Evolutionary conservation across 2,797 vertebrate genomes (phyloP).

Genomic region (Crax fasciolata): DNA sequence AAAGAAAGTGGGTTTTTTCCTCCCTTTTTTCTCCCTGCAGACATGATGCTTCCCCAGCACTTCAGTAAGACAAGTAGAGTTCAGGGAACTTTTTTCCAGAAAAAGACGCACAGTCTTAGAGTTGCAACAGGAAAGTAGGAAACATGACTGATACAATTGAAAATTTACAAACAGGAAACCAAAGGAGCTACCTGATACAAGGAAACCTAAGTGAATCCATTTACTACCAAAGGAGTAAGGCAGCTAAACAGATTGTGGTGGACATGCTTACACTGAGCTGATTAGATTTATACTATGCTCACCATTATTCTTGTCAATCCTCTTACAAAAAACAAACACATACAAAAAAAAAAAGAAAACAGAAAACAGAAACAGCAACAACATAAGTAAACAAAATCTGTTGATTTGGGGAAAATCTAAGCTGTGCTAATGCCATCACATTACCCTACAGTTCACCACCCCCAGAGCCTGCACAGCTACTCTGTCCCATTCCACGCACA

Average conservation of each 20-base stretch:
- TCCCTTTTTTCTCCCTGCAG: neutral
- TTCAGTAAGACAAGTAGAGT: neutral
- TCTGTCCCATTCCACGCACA: neutral
- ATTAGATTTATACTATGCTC: neutral
- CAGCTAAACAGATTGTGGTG: neutral
- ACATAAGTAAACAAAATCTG: neutral
- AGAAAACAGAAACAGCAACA: neutral
- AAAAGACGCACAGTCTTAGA: neutral
- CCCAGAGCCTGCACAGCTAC: neutral
- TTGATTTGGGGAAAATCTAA: neutral
- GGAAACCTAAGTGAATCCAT: neutral
- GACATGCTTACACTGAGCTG: neutral
- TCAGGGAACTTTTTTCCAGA: neutral
- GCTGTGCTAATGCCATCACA: accelerated
- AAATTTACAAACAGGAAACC: neutral
- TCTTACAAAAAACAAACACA: neutral
- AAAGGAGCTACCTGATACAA: neutral
- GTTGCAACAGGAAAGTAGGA: neutral
- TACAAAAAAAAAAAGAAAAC: neutral
- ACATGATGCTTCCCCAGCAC: neutral
- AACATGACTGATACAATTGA: neutral
- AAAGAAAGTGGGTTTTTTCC: neutral
- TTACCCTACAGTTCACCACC: neutral
- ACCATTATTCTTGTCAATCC: neutral
- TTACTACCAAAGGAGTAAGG: accelerated